Base-by-base conservation (phyloP, 2,797 vertebrate species). In the Darevskia mixta region DNA sequence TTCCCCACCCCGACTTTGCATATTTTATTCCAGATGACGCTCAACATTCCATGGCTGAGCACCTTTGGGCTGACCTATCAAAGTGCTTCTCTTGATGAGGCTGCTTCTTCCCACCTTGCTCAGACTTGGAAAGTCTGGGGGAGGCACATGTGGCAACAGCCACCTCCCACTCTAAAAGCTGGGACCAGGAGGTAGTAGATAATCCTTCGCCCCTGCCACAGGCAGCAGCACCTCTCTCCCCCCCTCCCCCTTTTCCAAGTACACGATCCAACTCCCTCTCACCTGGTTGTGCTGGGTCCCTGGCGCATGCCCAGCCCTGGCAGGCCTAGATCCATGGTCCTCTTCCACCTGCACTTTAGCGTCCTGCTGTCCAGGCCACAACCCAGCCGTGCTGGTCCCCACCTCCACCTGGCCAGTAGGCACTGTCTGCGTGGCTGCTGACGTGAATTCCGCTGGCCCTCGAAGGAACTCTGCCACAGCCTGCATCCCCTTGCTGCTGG, bases 271-370 rank as follows among this genome's bases (percentile, higher is more conserved):
- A 9, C 73, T 69, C 18, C 38, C 71, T 77, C 97, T 91, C 91
- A 98, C 97, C 97, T 98, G 97, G 93, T 96, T 97, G 76, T 96
- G 96, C 15, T 96, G 91, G 1, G 90, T 94, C 35, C 97, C 96
- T 3, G 71, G 10, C 2, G 96, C 95, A 66, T 35, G 41, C 11
- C 92, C 96, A 67, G 94, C 55, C 0, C 86, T 93, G 69, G 83
- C 87, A 11, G 93, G 86, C 73, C 95, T 97, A 83, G 94, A 91
- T 5, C 85, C 87, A 38, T 82, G 27, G 13, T 86, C 94, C 83
- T 86, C 89, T 2, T 97, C 96, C 0, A 96, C 97, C 88, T 97
- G 97, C 64, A 96, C 92, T 0, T 58, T 93, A 0, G 93, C 95
- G 89, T 97, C 96, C 64, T 91, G 95, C 43, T 41, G 92, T 66